Evolutionary conservation across 2,888 invertebrate genomes (phyloP).

Genomic region (Diadromus collaris): DNA sequence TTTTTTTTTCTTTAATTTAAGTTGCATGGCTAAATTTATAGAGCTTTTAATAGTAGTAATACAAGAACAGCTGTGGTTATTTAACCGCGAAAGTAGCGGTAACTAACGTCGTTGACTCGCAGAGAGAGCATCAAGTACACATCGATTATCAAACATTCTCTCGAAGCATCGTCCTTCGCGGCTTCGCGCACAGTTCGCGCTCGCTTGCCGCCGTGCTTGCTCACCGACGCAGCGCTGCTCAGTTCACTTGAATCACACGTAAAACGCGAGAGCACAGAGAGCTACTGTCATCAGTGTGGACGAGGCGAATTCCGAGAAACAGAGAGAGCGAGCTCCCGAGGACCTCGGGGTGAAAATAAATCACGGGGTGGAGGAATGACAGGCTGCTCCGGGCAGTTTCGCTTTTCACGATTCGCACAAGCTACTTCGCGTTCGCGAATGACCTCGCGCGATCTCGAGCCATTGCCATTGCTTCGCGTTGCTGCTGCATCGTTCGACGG

Average conservation of each 20-base stretch:
- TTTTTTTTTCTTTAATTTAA: no score
- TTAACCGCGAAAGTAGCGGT: not conserved
- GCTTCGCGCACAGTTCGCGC: not conserved
- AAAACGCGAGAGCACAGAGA: slow-evolving; percentile 21
- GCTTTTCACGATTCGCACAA: slow-evolving; percentile 27
- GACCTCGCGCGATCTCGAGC: slow-evolving; percentile 30
- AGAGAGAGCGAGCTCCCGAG: slow-evolving; percentile 30
- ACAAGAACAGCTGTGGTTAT: not conserved
- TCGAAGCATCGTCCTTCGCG: not conserved
- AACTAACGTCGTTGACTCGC: not conserved
- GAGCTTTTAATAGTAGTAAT: not conserved
- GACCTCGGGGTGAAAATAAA: slow-evolving; percentile 40
- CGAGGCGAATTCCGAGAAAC: slow-evolving; percentile 18
- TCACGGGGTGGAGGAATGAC: slow-evolving; percentile 46
- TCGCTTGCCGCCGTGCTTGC: not conserved
- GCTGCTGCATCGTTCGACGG: not conserved
- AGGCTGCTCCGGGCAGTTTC: slow-evolving; percentile 43
- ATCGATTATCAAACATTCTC: slow-evolving; percentile 10
- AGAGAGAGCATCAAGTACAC: not conserved
- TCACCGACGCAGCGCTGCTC: not conserved
- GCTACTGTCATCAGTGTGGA: slow-evolving; percentile 48
- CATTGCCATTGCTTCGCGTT: not conserved
- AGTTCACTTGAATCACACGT: slow-evolving; percentile 7
- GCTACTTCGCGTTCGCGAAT: slow-evolving; percentile 24
- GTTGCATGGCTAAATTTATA: no score